Conservation (phyloP, 1,140 invertebrate species). For the Glomeris maerens region DNA sequence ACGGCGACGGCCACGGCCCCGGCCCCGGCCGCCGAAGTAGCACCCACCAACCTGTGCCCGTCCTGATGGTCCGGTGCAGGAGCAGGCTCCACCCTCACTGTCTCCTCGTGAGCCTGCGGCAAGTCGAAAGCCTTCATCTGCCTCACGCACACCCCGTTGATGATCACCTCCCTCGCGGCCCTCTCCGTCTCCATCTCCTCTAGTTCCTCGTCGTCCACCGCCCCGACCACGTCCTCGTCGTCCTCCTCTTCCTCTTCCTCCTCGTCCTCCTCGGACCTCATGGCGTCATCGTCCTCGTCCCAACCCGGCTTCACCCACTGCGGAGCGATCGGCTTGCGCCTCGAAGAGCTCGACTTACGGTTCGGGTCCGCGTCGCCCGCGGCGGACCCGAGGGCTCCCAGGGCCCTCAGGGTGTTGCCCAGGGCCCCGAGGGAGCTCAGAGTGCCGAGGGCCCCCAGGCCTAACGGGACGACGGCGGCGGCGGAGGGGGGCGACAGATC, state of each 20-base stretch:
- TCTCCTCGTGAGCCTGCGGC: constrained; percentile 14
- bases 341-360: constrained; percentile 36
- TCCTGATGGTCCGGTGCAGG: constrained; percentile 14
- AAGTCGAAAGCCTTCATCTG: constrained; percentile 31
- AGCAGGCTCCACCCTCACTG: constrained; percentile 15
- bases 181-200: constrained; percentile 4
- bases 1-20: constrained; percentile 4
- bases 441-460: no score
- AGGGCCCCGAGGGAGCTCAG: constrained; percentile 35
- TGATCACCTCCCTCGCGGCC: constrained; percentile 50
- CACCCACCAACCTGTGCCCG: constrained; percentile 10
- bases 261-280: constrained; percentile 17
- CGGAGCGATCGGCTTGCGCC: constrained; percentile 83
- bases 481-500: background rate
- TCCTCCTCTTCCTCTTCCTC: constrained; percentile 31
- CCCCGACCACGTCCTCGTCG: constrained; percentile 30
- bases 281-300: constrained; percentile 35
- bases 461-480: background rate
- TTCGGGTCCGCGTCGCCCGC: constrained; percentile 30
- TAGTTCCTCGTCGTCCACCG: background rate
- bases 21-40: constrained; percentile 6
- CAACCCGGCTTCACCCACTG: constrained; percentile 93
- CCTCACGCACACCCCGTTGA: constrained; percentile 84
- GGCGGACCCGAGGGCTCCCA: constrained; percentile 29
- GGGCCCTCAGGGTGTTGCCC: constrained; percentile 25